These are phyloP conservation scores for Neotoxoptera formosana DNA, from an alignment of 1,140 invertebrate genomes.

Conservation along the genomic window DNA sequence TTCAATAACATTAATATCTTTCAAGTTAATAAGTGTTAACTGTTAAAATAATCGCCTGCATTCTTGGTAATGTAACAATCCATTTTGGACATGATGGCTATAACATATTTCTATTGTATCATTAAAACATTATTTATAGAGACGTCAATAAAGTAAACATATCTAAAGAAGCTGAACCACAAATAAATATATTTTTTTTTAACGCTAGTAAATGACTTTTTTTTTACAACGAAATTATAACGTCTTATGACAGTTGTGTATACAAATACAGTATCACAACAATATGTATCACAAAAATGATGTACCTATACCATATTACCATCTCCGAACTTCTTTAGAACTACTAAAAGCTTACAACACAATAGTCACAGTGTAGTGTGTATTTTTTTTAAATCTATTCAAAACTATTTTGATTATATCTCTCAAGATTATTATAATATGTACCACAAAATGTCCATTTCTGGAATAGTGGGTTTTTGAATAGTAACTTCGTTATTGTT, in stretches of 20 bases:
- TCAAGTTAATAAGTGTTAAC: no score
- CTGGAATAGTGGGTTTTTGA: conserved; percentile 3
- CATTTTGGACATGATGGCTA: no score
- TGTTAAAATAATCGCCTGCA: no score
- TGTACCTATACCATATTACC: neutral
- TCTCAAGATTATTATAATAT: neutral
- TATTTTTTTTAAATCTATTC: neutral
- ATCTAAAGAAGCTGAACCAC: neutral
- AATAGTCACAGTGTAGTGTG: neutral
- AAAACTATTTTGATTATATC: neutral
- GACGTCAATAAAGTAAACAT: no score
- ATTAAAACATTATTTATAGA: no score
- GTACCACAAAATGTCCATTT: conserved; percentile 1
- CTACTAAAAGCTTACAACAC: neutral
- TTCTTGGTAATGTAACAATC: no score
- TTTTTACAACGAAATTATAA: neutral
- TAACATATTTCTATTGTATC: no score
- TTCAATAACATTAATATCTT: no score
- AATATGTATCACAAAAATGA: neutral
- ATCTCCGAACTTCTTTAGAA: neutral
- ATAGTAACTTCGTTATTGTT: conserved; percentile 33
- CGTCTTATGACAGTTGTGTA: neutral
- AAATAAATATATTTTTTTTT: neutral
- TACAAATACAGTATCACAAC: neutral
- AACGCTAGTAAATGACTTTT: neutral